Evolutionary conservation across 1,140 invertebrate species (phyloP), one percentile per base, ranked within the genome.

Genomic region (Cylas formicarius): DNA sequence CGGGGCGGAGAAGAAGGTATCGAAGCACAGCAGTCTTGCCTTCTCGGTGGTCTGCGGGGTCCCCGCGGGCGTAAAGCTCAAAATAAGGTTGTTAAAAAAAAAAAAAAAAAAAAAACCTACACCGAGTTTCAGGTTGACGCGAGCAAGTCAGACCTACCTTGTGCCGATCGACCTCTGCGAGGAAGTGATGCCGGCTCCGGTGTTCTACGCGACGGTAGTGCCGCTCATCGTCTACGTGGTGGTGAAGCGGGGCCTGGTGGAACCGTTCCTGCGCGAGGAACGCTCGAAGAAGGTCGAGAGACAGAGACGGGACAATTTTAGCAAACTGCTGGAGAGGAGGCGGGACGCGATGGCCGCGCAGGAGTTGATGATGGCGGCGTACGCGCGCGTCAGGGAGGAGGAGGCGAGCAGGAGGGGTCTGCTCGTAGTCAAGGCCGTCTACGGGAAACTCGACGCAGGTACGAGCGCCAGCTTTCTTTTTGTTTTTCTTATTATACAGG

Each of bases 111-210:
- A n/a, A n/a, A n/a, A n/a, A n/a, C n/a, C n/a, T n/a, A n/a, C 3
- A 38, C 2, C 11, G 23, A 14, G n/a, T 66, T 67, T 19, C 61
- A 91, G 88, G 69, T 72, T 95, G 57, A 77, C 76, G 9, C 77
- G 92, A 51, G 88, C 89, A 2, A 85, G 82, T 41, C 93, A 97
- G 67, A 82, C 80, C 0, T 95, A 92, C 60, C 71, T 81, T 13
- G 88, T 96, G 53, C 90, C 92, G 0, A 87, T 97, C 53, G 83
- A 90, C 57, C 63, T 97, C 11, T 90, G 89, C 50, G 90, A 97
- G 55, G 87, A 93, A 58, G 72, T 97, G 3, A 70, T 90, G 46
- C 87, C 91, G 2, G 81, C 83, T 13, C 86, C 93, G 0, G 72
- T 97, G 19, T 90, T 97, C 64, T 97, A 97, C 62, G 93, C 90